phyloP scores from a whole-genome alignment of 2,797 vertebrate species.

The Malacoctenus gilli region DNA sequence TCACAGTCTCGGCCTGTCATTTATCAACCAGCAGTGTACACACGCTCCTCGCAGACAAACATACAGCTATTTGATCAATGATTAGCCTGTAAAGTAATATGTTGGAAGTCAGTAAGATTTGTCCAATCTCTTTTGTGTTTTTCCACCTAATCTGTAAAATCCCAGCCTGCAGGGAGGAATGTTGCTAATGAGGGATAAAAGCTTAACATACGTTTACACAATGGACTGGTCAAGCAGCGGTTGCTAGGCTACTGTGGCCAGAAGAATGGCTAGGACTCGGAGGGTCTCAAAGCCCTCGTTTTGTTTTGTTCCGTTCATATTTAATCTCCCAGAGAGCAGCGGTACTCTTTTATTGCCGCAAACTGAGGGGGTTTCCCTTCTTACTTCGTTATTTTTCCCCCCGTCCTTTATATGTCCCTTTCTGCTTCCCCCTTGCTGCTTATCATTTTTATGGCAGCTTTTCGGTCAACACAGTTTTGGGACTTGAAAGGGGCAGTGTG shows the following conservation, averaged over 20 bases:
- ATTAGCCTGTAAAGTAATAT: conserved; percentile 82
- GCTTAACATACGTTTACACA: conserved; percentile 84
- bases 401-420: conserved; percentile 36
- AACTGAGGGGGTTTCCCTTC: conserved; percentile 78
- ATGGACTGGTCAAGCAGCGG: conserved; percentile 84
- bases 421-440: conserved; percentile 30
- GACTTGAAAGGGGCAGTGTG: conserved; percentile 2
- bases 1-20: conserved; percentile 48
- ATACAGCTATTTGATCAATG: conserved; percentile 77
- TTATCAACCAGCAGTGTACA: conserved; percentile 67
- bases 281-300: conserved; percentile 84
- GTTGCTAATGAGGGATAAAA: conserved; percentile 83
- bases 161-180: conserved; percentile 82
- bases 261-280: conserved; percentile 82
- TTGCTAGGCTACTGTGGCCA: conserved; percentile 86
- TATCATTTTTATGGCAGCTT: conserved; percentile 41
- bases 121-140: conserved; percentile 81
- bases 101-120: conserved; percentile 84
- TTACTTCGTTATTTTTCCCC: conserved; percentile 68
- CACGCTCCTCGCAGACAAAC: conserved; percentile 68
- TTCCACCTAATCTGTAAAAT: conserved; percentile 87
- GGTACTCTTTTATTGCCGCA: conserved; percentile 77
- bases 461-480: conserved; percentile 13
- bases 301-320: conserved; percentile 85
- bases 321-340: conserved; percentile 84